Conservation (phyloP, 2,797 vertebrate genomes). For the Spea hammondii region DNA sequence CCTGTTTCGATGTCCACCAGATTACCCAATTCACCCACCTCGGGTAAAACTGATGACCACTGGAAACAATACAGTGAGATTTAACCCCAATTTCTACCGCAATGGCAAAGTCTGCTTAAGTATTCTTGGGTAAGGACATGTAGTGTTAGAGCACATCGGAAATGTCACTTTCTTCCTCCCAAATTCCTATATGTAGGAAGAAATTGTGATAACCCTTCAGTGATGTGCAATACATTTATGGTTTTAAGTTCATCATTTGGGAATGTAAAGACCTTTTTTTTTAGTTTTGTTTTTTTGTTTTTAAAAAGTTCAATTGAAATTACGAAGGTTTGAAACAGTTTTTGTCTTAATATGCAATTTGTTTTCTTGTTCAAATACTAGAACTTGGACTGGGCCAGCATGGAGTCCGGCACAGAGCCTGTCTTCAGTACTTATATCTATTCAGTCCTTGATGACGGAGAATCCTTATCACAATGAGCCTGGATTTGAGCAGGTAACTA, state of each 20-base stretch:
- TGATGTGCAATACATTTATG: too few relatives aligned
- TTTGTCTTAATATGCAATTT: constrained; percentile 47
- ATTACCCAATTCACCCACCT: constrained; percentile 97
- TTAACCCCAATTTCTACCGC: constrained; percentile 99
- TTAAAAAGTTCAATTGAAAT: too few relatives aligned
- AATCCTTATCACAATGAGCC: constrained; percentile 98
- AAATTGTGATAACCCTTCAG: too few relatives aligned
- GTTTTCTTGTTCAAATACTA: constrained; percentile 55
- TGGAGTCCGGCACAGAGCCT: constrained; percentile 99
- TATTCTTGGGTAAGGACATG: constrained; percentile 87
- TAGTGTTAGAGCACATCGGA: background rate
- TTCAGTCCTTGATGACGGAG: constrained; percentile 98
- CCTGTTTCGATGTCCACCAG: constrained; percentile 96
- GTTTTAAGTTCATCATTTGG: too few relatives aligned
- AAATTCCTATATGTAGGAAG: too few relatives aligned
- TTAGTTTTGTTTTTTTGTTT: too few relatives aligned
- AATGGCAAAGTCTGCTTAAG: constrained; percentile 99
- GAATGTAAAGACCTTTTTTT: too few relatives aligned
- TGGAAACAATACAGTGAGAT: constrained; percentile 95
- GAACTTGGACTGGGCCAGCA: constrained; percentile 95
- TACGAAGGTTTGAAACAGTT: too few relatives aligned
- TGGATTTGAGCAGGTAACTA: constrained; percentile 92
- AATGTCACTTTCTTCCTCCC: too few relatives aligned
- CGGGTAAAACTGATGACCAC: constrained; percentile 97
- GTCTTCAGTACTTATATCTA: constrained; percentile 97